phyloP scores from a whole-genome alignment of 2,797 vertebrate genomes.

The Falco peregrinus region DNA sequence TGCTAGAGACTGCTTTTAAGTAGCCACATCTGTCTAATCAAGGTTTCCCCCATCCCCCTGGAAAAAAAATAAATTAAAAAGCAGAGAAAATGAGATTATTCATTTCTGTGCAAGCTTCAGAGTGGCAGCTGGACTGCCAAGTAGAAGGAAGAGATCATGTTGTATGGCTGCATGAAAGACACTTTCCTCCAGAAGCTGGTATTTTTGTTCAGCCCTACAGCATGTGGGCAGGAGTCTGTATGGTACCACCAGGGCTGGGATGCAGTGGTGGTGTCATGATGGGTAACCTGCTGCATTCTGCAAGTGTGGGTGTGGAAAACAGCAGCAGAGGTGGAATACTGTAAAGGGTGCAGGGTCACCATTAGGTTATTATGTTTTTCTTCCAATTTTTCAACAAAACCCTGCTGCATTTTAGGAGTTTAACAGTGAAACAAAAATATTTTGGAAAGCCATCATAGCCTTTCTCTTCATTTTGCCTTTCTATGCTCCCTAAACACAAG shows the following conservation, averaged over 20 bases:
- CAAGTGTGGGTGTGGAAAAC: not conserved
- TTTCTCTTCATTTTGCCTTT: not conserved
- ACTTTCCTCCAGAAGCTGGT: not conserved
- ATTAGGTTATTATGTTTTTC: not conserved
- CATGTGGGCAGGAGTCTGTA: not conserved
- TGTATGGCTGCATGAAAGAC: not conserved
- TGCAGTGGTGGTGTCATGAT: fast-evolving
- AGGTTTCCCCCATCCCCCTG: not conserved
- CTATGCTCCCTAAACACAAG: not conserved
- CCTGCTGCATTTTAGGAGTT: not conserved
- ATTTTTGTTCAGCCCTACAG: not conserved
- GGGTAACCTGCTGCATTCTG: not conserved
- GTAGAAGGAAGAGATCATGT: not conserved
- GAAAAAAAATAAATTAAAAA: not conserved
- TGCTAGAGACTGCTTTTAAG: slow-evolving; percentile 44
- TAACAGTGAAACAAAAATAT: not conserved
- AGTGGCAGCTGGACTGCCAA: not conserved
- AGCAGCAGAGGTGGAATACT: not conserved
- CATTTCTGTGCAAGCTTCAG: not conserved
- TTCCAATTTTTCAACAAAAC: not conserved
- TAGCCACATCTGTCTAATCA: slow-evolving; percentile 18
- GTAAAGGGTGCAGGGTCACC: not conserved
- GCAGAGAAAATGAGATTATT: not conserved
- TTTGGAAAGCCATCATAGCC: not conserved
- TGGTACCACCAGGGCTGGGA: not conserved